Evolutionary conservation across 2,113 vertebrate genomes (phyloP).

Genomic region (Sula dactylatra): DNA sequence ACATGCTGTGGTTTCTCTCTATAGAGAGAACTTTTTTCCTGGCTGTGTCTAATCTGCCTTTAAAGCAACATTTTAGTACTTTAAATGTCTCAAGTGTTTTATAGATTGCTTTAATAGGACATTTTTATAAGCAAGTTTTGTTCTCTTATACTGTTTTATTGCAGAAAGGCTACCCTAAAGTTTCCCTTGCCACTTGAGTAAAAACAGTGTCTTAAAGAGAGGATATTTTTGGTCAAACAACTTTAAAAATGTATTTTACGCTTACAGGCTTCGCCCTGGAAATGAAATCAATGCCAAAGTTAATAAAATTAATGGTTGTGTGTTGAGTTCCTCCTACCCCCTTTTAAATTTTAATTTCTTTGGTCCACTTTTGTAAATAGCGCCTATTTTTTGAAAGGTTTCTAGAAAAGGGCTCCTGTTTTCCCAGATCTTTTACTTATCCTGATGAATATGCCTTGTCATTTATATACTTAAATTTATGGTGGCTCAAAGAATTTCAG

Average conservation of each 20-base stretch:
- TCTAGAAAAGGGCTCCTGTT: neutral
- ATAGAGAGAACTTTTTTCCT: neutral
- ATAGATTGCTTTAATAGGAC: neutral
- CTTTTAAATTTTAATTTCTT: neutral
- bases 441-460: neutral
- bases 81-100: neutral
- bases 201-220: neutral
- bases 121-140: neutral
- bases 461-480: neutral
- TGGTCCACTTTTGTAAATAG: neutral
- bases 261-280: neutral
- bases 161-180: neutral
- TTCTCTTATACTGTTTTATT: neutral
- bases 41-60: neutral
- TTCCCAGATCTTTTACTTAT: neutral
- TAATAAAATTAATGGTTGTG: neutral
- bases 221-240: neutral
- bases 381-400: neutral
- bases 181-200: neutral
- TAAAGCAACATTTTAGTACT: neutral
- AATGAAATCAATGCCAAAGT: neutral
- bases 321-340: neutral
- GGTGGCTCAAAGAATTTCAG: neutral
- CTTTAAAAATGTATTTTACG: neutral
- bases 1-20: neutral